Percentiles rank a stretch among this genome's conserved stretches.
Conservation (phyloP, 2,797 vertebrate species). For the Periparus ater region DNA sequence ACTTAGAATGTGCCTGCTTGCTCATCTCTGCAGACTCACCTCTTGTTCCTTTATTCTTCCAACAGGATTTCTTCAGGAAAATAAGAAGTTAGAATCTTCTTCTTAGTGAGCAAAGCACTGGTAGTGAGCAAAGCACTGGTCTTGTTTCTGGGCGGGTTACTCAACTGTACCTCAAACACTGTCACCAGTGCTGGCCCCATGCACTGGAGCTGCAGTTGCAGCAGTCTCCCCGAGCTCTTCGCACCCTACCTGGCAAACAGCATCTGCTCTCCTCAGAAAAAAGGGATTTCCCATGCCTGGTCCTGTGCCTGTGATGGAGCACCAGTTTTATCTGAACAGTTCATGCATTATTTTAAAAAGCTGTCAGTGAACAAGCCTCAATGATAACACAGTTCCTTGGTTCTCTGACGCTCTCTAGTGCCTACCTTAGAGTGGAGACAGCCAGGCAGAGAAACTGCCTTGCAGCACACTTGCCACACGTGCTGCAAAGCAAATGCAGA, state of each 20-base stretch:
- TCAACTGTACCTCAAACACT: background rate
- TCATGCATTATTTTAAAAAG: background rate
- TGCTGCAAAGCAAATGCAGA: background rate
- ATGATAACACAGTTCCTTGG: background rate
- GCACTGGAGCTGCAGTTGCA: background rate
- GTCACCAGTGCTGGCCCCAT: background rate
- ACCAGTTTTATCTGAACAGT: background rate
- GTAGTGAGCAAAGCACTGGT: background rate
- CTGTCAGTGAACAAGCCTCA: background rate
- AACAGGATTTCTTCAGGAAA: background rate
- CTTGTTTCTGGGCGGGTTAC: background rate
- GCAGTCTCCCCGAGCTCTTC: background rate
- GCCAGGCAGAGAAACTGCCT: background rate
- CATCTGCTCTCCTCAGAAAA: background rate
- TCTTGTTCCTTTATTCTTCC: background rate
- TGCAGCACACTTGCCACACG: background rate
- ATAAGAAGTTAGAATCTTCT: background rate
- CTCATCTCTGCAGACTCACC: background rate
- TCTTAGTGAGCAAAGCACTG: background rate
- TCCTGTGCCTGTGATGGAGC: background rate
- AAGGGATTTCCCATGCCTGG: background rate
- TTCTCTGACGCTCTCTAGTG: conserved; percentile 63
- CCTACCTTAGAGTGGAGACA: background rate
- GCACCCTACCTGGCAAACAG: background rate
- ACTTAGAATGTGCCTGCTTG: background rate